Conservation (phyloP, 92 coral and sea anemone genomes). For the Hydrozoanthus gracilis region DNA sequence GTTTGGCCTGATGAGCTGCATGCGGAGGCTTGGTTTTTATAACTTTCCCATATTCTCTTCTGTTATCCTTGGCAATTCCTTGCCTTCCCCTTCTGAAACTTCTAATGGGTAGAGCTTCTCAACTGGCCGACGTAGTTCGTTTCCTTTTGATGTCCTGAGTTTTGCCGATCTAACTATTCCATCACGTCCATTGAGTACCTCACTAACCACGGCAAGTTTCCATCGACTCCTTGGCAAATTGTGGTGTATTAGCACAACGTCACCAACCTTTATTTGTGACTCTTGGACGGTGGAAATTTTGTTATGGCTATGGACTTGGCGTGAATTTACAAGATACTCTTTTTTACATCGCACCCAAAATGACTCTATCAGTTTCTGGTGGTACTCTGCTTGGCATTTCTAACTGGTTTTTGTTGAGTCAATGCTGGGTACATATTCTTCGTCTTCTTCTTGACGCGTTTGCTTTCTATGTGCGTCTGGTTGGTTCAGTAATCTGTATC, state of each 20-base stretch:
- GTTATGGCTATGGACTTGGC: background rate
- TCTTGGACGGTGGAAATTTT: constrained; percentile 3
- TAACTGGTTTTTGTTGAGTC: background rate
- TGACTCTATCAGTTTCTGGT: background rate
- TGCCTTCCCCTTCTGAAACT: too few species aligned
- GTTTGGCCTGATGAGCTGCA: too few species aligned
- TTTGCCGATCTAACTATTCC: constrained; percentile 4
- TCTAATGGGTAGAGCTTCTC: too few species aligned
- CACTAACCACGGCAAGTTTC: background rate
- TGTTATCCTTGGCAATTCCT: too few species aligned
- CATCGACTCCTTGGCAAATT: background rate
- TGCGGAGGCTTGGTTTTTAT: too few species aligned
- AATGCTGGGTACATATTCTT: too few species aligned
- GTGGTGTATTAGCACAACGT: background rate
- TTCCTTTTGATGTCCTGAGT: background rate
- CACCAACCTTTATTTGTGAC: background rate
- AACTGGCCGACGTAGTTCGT: background rate
- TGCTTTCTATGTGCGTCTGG: background rate
- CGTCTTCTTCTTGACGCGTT: background rate
- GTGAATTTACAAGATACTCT: background rate
- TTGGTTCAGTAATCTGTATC: background rate
- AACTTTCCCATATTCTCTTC: too few species aligned
- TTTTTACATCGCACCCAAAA: background rate
- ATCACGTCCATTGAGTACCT: background rate
- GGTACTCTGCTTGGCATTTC: background rate